Base-by-base conservation (phyloP, 2,888 invertebrate genomes). In the Caenorhabditis doughertyi region DNA sequence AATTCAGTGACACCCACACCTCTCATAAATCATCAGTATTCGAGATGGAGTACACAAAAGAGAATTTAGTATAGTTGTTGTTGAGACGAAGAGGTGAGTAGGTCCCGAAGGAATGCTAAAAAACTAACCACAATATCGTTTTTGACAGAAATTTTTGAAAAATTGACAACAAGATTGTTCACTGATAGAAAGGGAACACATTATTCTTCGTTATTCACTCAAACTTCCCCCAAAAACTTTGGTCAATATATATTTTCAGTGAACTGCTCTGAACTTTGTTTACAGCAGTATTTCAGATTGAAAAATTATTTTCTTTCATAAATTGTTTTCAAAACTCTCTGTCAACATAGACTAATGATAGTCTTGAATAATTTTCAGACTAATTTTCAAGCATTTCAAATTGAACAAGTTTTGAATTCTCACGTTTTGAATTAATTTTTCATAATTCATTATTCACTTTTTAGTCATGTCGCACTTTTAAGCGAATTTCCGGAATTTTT, bases 1-100 rank as follows among this genome's bases (percentile, higher is more conserved):
- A 73, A 72, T 72, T 72, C 72, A 56, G 44, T 29, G 18, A 64
- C 42, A 44, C 58, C 58, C 49, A 71, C 70, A 49, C 27, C 32
- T 51, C 32, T 62, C 71, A 72, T 72, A 60, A 72, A 62, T 72
- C 71, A 60, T 72, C 60, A 60, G 42, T 60, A 60, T 58, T 11
- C 21, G 16, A 29, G 25, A 23, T 7, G 16, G 25, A 25, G 32
- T 42, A 62, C 47, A 62, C 62, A 49, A 49, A 60, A 64, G 18
- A n/a, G 47, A 64, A 64, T 64, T 64, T 64, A 47, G 64, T 64
- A 64, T 64, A 64, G 64, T n/a, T 42, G 39, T 35, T 25, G 23
- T 16, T 21, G 32, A 23, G 60, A 42, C 60, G 23, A n/a, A n/a
- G 58, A 60, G 60, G 60, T 60, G 27, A 60, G 39, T n/a, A 9